These are phyloP conservation scores for Cephus pygmeus DNA, from an alignment of 2,888 invertebrate species.

Conservation along the genomic window DNA sequence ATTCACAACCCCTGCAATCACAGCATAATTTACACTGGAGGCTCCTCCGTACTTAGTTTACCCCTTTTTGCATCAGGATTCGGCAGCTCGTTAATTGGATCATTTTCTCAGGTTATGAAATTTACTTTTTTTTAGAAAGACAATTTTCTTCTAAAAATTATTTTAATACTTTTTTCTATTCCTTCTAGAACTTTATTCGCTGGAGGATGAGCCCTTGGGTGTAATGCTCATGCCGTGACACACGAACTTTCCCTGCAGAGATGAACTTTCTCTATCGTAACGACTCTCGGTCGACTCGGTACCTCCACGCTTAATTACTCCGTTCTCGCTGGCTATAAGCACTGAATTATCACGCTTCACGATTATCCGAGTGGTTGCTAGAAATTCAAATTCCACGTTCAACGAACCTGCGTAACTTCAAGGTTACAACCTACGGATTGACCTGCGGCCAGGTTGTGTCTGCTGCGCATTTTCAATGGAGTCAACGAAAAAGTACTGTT, in stretches of 20 bases:
- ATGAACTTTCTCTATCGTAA: background rate
- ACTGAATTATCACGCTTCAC: background rate
- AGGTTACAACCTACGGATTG: background rate
- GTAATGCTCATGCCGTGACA: background rate
- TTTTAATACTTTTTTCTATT: background rate
- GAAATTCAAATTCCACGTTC: constrained; percentile 2
- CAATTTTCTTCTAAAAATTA: background rate
- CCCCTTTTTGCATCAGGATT: background rate
- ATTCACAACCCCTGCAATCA: background rate
- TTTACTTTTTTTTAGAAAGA: background rate
- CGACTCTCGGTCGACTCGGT: background rate
- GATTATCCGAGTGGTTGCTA: background rate
- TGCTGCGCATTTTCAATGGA: background rate
- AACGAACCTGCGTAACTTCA: background rate
- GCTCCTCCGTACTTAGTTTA: background rate
- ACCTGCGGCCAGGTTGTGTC: background rate
- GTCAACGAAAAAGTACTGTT: background rate
- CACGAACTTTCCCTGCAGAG: background rate
- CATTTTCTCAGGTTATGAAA: background rate
- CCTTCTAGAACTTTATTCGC: background rate
- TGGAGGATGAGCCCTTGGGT: too few relatives aligned
- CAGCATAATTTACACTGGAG: background rate
- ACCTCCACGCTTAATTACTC: background rate
- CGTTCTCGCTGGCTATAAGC: background rate
- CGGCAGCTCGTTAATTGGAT: background rate